Evolutionary conservation across 2,113 vertebrate species (phyloP), one percentile per base, ranked within the genome.

Genomic region (Trogon surrucura): DNA sequence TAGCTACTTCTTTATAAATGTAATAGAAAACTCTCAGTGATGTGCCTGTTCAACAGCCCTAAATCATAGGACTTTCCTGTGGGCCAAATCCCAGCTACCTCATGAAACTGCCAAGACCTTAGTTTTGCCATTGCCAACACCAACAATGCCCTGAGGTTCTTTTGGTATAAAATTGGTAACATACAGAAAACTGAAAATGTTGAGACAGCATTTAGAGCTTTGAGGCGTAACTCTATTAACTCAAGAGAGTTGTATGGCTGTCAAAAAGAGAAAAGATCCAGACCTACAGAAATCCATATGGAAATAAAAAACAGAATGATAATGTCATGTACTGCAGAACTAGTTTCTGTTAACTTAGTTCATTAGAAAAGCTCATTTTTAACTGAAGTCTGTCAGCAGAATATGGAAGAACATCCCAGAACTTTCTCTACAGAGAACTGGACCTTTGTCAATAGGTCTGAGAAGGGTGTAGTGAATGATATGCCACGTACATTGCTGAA

Each of bases 51-150:
- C 72, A 58, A 82, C 62, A 65, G 11, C n/a, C 47, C 38, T 94
- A 91, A 92, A 91, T 77, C 86, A 65, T 23, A 74, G 91, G 83
- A 54, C 27, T 9, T 85, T 85, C 34, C 50, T 58, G 13, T 58
- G 50, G 85, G 75, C 89, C 93, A 92, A 87, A 82, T 62, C 69
- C 16, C 67, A 77, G 38, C 71, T 73, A 77, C 67, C 56, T 88
- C 88, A 90, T 74, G 70, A 74, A 93, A 88, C 56, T 71, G 64
- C 74, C 95, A 90, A 94, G 96, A n/a, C 36, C 32, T 77, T 94
- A 58, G 34, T n/a, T 91, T 85, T 88, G 36, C 64, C 51, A 44
- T 60, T 94, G 91, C 89, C 93, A 93, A 83, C 29, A 78, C 60
- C 71, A 93, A 78, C 64, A 93, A 45, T n/a, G 38, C 34, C 81